Evolutionary conservation across 2,888 invertebrate species (phyloP), one percentile per base, ranked within the genome.

Genomic region (Xestia xanthographa): DNA sequence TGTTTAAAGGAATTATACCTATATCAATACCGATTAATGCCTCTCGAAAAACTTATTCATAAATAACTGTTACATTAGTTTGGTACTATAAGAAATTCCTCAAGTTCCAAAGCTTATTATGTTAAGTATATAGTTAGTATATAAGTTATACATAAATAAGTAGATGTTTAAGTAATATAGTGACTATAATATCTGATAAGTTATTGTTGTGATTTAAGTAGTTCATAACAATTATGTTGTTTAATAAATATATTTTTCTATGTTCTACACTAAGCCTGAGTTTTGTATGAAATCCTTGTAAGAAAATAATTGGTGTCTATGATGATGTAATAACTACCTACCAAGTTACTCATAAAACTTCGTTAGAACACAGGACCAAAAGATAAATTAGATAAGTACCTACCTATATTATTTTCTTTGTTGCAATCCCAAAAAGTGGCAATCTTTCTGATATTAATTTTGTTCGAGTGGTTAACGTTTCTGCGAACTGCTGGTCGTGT

Each of bases 141-240:
- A 69, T 85, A 78, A 75, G 79, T 79, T 69, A 45, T 53, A 74
- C 41, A 41, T 87, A 80, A 77, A 56, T 82, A 78, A 68, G 70
- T 66, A 50, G 34, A 34, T 41, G 11, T 0, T 9, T 48, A 48
- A 20, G 17, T 71, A 71, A 63, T 63, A 29, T 43, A 74, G 75
- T 62, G 38, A 72, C 50, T 77, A 83, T 79, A 68, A 67, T 79
- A 65, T 73, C 17, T 82, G 75, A 80, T 89, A 92, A 91, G 91
- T 92, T 91, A 92, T 92, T 92, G 92, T 93, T 94, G 93, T 94
- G 92, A 94, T 93, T 93, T 92, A 90, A 86, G 81, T 34, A 34
- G 89, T 89, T 89, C 88, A 76, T 89, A 84, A 86, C 89, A 90
- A 87, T n/a, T n/a, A 91, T 85, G 79, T 86, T 90, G 87, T 87